Evolutionary conservation across 2,797 vertebrate species (phyloP).

Genomic region (Bovichtus variegatus): DNA sequence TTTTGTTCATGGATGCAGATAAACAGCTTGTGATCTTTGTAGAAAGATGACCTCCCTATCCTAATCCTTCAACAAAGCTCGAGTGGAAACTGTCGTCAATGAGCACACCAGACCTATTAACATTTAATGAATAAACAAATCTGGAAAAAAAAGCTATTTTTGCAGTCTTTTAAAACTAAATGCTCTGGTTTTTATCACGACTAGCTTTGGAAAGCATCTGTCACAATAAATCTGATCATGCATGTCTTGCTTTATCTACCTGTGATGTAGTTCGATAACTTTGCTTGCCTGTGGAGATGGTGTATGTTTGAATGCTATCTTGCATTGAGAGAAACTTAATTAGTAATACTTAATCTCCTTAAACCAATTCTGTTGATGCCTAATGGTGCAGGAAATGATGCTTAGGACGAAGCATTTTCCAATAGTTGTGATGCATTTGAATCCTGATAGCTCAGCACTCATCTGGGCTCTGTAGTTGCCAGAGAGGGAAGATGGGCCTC

Average conservation of each 20-base stretch:
- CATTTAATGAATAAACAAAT: background rate
- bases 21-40: background rate
- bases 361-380: background rate
- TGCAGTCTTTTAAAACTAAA: background rate
- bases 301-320: background rate
- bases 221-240: background rate
- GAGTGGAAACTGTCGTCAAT: background rate
- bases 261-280: background rate
- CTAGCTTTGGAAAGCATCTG: background rate
- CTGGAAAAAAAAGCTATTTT: background rate
- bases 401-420: background rate
- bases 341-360: background rate
- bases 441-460: constrained; percentile 16
- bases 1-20: background rate
- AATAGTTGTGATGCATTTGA: constrained; percentile 16
- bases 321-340: background rate
- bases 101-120: no score
- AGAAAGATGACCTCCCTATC: background rate
- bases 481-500: constrained; percentile 21
- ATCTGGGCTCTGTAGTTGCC: constrained; percentile 25
- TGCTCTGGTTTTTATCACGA: no score
- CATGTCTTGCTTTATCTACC: background rate
- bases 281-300: background rate
- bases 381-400: background rate
- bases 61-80: background rate